These are phyloP conservation scores for Drosophila parthenogenetica DNA, from an alignment of 2,888 invertebrate genomes.

Conservation along the genomic window DNA sequence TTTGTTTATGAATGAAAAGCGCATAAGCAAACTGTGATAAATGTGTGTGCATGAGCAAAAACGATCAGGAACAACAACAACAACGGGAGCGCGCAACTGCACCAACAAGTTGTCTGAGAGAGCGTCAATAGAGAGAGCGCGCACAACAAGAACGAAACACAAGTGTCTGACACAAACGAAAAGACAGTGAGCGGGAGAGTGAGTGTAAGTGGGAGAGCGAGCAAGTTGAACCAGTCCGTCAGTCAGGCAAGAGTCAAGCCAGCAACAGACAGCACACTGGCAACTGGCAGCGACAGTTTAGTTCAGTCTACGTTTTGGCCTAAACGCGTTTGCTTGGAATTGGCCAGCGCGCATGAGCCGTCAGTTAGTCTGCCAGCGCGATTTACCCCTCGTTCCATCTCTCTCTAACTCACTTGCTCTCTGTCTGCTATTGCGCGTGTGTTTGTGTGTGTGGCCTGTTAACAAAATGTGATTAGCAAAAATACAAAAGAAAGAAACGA, in stretches of 20 bases:
- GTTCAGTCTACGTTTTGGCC: conserved; percentile 83
- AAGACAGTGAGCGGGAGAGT: background rate
- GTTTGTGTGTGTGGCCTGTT: conserved; percentile 63
- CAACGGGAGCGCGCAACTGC: conserved; percentile 13
- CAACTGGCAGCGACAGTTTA: conserved; percentile 31
- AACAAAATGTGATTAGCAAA: conserved; percentile 81
- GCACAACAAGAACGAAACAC: background rate
- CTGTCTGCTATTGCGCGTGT: conserved; percentile 21
- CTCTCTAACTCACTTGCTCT: conserved; percentile 17
- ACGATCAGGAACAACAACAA: conserved; percentile 42
- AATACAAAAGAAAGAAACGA: conserved; percentile 75
- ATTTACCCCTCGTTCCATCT: conserved; percentile 20
- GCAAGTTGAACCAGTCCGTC: conserved; percentile 24
- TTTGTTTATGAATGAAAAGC: conserved; percentile 78
- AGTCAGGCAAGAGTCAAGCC: conserved; percentile 38
- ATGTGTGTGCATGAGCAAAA: conserved; percentile 57
- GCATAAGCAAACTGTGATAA: conserved; percentile 71
- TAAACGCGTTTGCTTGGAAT: conserved; percentile 76
- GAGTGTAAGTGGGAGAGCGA: conserved; percentile 18
- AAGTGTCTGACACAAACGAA: background rate
- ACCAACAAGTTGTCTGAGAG: conserved; percentile 41
- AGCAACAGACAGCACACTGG: conserved; percentile 17
- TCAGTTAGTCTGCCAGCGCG: conserved; percentile 52
- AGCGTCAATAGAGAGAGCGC: conserved; percentile 1
- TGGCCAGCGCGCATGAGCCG: conserved; percentile 74